Evolutionary conservation across 2,888 invertebrate genomes (phyloP).

Genomic region (Therioaphis trifolii): DNA sequence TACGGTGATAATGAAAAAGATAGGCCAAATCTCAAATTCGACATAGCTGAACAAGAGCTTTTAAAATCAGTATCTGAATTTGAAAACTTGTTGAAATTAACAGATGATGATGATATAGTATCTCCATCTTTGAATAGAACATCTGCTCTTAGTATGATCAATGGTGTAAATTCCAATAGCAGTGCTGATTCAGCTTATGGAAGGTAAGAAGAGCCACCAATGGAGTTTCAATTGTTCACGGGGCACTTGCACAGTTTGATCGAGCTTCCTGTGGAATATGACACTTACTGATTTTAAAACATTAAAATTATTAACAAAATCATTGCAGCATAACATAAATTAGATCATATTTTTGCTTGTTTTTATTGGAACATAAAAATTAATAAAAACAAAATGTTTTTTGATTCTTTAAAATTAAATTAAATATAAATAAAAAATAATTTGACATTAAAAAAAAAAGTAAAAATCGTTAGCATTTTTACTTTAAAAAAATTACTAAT

Average conservation of each 20-base stretch:
- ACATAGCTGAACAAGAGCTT: constrained; percentile 66
- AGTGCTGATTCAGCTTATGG: constrained; percentile 84
- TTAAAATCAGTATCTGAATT: constrained; percentile 66
- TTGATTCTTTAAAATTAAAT: not conserved
- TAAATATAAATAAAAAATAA: not conserved
- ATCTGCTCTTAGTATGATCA: constrained; percentile 56
- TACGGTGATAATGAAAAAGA: constrained; percentile 62
- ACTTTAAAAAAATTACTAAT: no score
- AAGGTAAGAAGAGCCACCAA: constrained; percentile 74
- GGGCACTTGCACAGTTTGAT: constrained; percentile 58
- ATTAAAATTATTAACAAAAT: constrained; percentile 58
- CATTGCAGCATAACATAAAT: constrained; percentile 27
- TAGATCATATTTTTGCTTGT: constrained; percentile 21
- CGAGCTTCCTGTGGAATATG: constrained; percentile 41
- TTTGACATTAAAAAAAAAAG: no score
- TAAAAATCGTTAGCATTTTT: no score
- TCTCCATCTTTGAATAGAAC: constrained; percentile 52
- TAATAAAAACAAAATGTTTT: not conserved
- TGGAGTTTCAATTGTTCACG: constrained; percentile 34
- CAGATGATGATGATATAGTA: constrained; percentile 62
- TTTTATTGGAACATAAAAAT: not conserved
- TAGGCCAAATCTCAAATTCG: constrained; percentile 60
- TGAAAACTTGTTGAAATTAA: constrained; percentile 65
- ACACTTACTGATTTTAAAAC: constrained; percentile 58
- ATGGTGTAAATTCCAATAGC: constrained; percentile 68